These are phyloP conservation scores for Dryoscopus gambensis DNA, from an alignment of 2,113 vertebrate genomes.

Conservation along the genomic window DNA sequence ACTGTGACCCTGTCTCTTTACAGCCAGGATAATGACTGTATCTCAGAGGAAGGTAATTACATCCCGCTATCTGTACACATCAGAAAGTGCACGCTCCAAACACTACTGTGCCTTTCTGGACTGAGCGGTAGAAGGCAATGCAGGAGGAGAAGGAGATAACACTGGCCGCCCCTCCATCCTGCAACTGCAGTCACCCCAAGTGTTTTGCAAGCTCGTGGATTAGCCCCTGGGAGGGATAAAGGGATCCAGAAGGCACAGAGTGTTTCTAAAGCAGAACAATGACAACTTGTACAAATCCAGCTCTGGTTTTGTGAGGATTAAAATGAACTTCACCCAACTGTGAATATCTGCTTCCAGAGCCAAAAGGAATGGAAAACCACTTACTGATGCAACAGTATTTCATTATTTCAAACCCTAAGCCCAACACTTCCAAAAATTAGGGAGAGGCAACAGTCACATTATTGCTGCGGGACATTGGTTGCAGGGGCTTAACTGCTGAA, in stretches of 20 bases:
- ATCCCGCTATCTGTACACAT: conserved; percentile 31
- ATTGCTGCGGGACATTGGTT: neutral
- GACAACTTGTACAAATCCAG: conserved; percentile 53
- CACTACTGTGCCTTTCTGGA: neutral
- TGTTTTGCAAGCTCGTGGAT: neutral
- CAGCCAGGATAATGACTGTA: neutral
- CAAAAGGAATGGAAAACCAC: conserved; percentile 58
- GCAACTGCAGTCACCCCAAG: neutral
- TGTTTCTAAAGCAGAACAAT: conserved; percentile 52
- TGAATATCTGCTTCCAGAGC: conserved; percentile 42
- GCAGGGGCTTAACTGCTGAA: neutral
- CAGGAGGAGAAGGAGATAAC: neutral
- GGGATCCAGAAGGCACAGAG: conserved; percentile 20
- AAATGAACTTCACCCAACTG: conserved; percentile 62
- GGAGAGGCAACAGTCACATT: neutral
- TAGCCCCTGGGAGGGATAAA: conserved; percentile 18
- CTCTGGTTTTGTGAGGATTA: conserved; percentile 61
- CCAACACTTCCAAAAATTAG: neutral
- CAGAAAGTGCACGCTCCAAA: neutral
- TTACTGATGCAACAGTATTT: conserved; percentile 48
- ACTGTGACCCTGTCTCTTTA: conserved; percentile 27
- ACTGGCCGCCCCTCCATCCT: neutral
- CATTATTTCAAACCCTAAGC: conserved; percentile 30
- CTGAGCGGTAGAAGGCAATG: neutral
- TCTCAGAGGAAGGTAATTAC: conserved; percentile 34